phyloP scores from a whole-genome alignment of 2,888 invertebrate genomes.

The Ephialtes manifestator region DNA sequence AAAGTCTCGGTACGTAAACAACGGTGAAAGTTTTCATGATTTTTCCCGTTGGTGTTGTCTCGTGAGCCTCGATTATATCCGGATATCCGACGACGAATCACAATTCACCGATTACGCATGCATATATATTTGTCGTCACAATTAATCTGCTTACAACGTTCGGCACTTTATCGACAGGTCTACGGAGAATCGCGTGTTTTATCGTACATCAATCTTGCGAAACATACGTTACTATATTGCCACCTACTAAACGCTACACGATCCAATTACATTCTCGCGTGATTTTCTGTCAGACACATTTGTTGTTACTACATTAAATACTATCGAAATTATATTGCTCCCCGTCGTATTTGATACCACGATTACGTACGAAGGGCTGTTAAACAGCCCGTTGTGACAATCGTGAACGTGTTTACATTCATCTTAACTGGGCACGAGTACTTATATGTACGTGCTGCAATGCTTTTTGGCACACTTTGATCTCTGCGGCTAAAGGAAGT shows the following conservation, averaged over 20 bases:
- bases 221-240: background rate
- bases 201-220: slow-evolving; percentile 1
- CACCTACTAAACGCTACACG: background rate
- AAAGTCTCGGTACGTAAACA: slow-evolving; percentile 11
- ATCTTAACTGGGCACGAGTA: background rate
- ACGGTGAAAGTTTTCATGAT: slow-evolving; percentile 54
- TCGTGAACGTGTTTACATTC: slow-evolving; percentile 14
- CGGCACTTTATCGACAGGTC: background rate
- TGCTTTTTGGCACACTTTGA: slow-evolving; percentile 38
- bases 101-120: background rate
- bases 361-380: background rate
- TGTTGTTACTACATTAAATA: slow-evolving; percentile 14
- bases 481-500: slow-evolving; percentile 7
- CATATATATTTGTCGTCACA: background rate
- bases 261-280: slow-evolving; percentile 34
- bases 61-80: background rate
- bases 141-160: background rate
- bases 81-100: background rate
- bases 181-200: background rate
- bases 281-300: slow-evolving; percentile 13
- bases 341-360: background rate
- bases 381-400: background rate
- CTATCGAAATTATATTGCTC: background rate
- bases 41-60: background rate
- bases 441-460: slow-evolving; percentile 1